These are phyloP conservation scores for Semicossyphus pulcher DNA, from an alignment of 2,113 vertebrate genomes.

Conservation along the genomic window DNA sequence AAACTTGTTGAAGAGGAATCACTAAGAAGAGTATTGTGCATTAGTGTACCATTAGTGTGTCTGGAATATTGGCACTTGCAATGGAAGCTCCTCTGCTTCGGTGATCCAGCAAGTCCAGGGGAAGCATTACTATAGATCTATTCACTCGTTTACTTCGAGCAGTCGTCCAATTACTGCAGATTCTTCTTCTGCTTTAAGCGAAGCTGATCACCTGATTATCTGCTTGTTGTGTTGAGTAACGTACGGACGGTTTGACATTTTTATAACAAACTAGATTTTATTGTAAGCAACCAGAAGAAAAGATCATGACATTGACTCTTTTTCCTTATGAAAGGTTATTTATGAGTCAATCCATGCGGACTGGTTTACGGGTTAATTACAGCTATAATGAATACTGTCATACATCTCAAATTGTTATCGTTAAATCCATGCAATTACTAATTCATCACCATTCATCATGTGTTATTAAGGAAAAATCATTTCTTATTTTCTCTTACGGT, in stretches of 20 bases:
- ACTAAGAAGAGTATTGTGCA: no score
- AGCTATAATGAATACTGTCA: constrained; percentile 39
- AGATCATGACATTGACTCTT: neutral
- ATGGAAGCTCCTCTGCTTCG: neutral
- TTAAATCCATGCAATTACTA: constrained; percentile 54
- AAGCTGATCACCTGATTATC: constrained; percentile 10
- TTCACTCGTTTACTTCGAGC: constrained; percentile 23
- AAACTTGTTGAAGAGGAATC: no score
- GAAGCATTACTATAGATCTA: constrained; percentile 27
- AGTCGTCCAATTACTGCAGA: neutral
- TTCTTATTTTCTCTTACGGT: constrained; percentile 32
- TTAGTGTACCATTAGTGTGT: no score
- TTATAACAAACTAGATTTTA: constrained; percentile 20
- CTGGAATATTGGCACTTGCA: no score
- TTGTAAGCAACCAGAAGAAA: neutral
- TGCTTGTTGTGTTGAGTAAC: constrained; percentile 36
- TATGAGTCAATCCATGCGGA: constrained; percentile 17
- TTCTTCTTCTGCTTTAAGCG: constrained; percentile 25
- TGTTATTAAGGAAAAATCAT: constrained; percentile 29
- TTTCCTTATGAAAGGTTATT: constrained; percentile 26
- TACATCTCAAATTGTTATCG: constrained; percentile 22
- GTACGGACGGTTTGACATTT: constrained; percentile 26
- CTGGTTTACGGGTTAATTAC: constrained; percentile 25
- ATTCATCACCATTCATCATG: constrained; percentile 51
- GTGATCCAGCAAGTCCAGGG: neutral